Conservation (phyloP, 2,797 vertebrate genomes). For the Melanotaenia pygmaea region DNA sequence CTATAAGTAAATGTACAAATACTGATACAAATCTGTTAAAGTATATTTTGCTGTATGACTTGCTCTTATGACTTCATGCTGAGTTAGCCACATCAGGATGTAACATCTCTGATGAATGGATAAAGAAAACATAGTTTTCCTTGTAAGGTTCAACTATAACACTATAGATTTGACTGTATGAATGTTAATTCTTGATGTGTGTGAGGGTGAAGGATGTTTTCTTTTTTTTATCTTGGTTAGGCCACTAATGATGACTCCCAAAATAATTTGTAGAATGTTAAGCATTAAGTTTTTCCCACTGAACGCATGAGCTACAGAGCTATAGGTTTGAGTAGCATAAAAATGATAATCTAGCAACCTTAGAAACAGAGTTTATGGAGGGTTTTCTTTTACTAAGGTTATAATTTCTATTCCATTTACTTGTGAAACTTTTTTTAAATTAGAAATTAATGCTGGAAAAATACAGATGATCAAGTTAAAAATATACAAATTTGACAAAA, state of each 20-base stretch:
- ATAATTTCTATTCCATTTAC: no score
- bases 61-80: slow-evolving; percentile 53
- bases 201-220: no score
- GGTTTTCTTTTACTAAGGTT: no score
- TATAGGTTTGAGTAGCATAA: background rate
- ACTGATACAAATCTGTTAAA: background rate
- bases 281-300: background rate
- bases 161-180: no score
- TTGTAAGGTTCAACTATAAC: background rate
- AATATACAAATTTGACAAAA: no score
- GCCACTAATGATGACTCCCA: background rate
- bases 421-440: no score
- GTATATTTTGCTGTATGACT: slow-evolving; percentile 9
- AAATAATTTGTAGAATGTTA: background rate
- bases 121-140: slow-evolving; percentile 17
- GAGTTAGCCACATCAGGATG: slow-evolving; percentile 13
- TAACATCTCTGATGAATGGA: slow-evolving; percentile 4
- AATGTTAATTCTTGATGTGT: no score
- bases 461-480: no score
- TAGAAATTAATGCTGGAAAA: no score
- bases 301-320: background rate
- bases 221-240: no score
- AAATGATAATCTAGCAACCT: no score
- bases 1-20: background rate
- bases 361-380: no score